A percentile compares a stretch with the other conserved stretches of the same genome.
Conservation (phyloP, 1,140 invertebrate species). For the Neotoxoptera formosana region DNA sequence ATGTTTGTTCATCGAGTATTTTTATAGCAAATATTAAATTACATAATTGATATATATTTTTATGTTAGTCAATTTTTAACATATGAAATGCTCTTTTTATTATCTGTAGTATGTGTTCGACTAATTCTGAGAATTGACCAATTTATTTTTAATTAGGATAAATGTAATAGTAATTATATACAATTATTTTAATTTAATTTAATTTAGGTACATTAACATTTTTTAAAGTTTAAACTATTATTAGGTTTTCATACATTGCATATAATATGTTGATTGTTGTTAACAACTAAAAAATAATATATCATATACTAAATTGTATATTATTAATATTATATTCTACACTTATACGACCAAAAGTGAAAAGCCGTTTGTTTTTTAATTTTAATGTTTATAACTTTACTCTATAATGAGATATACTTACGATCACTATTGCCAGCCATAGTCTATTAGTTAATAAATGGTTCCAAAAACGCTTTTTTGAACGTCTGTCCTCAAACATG, state of each 20-base stretch:
- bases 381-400: not conserved
- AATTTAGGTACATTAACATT: not conserved
- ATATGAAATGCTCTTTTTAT: not conserved
- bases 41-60: not conserved
- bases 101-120: not conserved
- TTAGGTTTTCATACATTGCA: not conserved
- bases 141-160: not conserved
- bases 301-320: not conserved
- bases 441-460: not conserved
- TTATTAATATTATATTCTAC: not conserved
- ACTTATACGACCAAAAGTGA: not conserved
- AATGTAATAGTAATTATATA: not conserved
- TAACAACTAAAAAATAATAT: not conserved
- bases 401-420: not conserved
- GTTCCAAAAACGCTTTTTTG: not conserved
- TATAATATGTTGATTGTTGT: not conserved
- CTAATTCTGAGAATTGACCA: not conserved
- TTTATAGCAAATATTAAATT: not conserved
- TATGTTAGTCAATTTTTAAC: not conserved
- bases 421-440: not conserved
- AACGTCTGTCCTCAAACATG: not conserved
- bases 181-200: constrained; percentile 16
- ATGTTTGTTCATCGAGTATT: not conserved
- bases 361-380: not conserved
- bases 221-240: not conserved